phyloP scores from a whole-genome alignment of 2,888 invertebrate genomes.

The Drosophila mettleri region DNA sequence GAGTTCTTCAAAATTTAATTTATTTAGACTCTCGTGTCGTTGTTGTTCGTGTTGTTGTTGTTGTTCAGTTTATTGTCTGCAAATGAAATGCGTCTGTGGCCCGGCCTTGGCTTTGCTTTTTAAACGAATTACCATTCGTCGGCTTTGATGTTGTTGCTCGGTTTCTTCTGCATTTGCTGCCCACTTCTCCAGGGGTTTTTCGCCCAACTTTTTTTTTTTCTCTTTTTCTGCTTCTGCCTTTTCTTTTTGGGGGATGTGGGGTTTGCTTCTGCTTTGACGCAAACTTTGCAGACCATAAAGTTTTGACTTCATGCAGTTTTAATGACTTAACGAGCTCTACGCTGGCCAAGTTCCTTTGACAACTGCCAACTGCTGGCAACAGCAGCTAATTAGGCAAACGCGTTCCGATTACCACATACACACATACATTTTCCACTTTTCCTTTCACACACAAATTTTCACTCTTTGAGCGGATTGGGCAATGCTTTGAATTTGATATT shows the following conservation, averaged over 20 bases:
- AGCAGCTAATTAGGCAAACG: slow-evolving; percentile 76
- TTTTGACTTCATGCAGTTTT: slow-evolving; percentile 81
- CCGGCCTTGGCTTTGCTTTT: slow-evolving; percentile 61
- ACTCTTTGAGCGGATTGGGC: slow-evolving; percentile 1
- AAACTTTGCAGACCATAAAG: slow-evolving; percentile 82
- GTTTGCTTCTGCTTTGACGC: slow-evolving; percentile 64
- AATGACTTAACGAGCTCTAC: slow-evolving; percentile 79
- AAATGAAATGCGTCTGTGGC: slow-evolving; percentile 68
- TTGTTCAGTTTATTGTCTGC: slow-evolving; percentile 74
- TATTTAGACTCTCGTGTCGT: slow-evolving; percentile 66
- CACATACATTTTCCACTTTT: slow-evolving; percentile 65
- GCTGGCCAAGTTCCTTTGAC: slow-evolving; percentile 68
- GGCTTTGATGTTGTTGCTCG: slow-evolving; percentile 70
- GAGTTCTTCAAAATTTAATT: slow-evolving; percentile 76
- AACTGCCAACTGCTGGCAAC: slow-evolving; percentile 41
- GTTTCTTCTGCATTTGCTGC: slow-evolving; percentile 61
- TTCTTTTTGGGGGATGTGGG: slow-evolving; percentile 35
- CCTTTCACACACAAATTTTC: slow-evolving; percentile 45
- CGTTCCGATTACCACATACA: slow-evolving; percentile 68
- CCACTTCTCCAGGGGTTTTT: slow-evolving; percentile 47
- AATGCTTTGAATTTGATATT: not conserved
- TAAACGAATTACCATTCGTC: slow-evolving; percentile 77
- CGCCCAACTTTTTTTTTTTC: slow-evolving; percentile 8
- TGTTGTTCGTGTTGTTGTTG: slow-evolving; percentile 36
- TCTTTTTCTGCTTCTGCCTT: slow-evolving; percentile 14